Conservation (phyloP, 2,113 vertebrate genomes). For the Thermophis baileyi region DNA sequence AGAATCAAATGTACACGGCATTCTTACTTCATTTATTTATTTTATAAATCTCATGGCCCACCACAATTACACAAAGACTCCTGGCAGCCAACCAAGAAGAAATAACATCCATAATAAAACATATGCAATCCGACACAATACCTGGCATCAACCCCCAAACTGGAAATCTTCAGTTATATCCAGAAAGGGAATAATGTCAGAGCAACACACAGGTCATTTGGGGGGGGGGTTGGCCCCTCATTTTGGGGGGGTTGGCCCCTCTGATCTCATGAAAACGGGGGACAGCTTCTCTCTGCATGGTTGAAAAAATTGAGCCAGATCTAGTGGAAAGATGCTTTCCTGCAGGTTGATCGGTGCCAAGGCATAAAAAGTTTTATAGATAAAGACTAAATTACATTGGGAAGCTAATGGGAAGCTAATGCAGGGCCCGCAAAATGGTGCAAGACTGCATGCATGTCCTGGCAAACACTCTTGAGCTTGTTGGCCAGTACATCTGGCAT, state of each 20-base stretch:
- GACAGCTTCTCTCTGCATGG: neutral
- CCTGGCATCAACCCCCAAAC: neutral
- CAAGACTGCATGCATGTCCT: neutral
- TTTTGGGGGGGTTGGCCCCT: too few species aligned
- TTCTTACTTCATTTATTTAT: neutral
- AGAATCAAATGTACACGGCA: neutral
- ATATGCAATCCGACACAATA: neutral
- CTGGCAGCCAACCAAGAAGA: neutral
- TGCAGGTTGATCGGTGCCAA: neutral
- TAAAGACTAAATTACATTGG: neutral
- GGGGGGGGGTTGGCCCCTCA: neutral
- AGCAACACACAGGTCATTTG: neutral
- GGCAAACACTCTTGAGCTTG: neutral
- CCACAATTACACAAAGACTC: neutral
- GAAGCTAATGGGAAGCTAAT: neutral
- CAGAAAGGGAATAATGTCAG: neutral
- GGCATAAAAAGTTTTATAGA: neutral
- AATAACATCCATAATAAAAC: neutral
- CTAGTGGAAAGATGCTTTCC: neutral
- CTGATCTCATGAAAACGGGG: neutral
- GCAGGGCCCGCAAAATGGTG: neutral
- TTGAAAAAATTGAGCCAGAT: neutral
- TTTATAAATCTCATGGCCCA: neutral
- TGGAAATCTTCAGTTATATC: neutral
- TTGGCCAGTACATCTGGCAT: neutral